These are phyloP conservation scores for Caenorhabditis uteleia DNA, from an alignment of 2,888 invertebrate genomes.

Conservation along the genomic window DNA sequence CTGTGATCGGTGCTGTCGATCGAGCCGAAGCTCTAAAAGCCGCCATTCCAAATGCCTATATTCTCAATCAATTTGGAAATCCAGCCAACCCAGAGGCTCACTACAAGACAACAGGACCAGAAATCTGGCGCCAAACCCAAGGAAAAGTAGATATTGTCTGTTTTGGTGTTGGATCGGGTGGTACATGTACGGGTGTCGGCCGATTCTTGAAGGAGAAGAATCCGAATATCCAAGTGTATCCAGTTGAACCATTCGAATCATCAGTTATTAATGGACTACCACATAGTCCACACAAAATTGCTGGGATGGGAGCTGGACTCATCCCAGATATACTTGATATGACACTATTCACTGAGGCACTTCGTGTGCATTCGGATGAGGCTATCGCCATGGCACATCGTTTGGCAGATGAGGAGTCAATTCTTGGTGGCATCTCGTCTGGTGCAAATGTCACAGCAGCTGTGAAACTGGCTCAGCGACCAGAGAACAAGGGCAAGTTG, in stretches of 20 bases:
- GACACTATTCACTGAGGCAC: constrained; percentile 54
- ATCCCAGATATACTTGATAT: constrained; percentile 60
- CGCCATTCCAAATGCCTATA: constrained; percentile 54
- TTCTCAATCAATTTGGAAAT: constrained; percentile 60
- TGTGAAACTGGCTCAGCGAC: constrained; percentile 58
- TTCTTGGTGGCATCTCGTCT: constrained; percentile 59
- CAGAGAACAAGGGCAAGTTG: constrained; percentile 64
- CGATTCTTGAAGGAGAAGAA: constrained; percentile 63
- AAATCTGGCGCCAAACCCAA: constrained; percentile 68
- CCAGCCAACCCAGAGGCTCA: constrained; percentile 65
- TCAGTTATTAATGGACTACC: constrained; percentile 58
- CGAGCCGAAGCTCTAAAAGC: constrained; percentile 48
- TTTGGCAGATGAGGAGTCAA: constrained; percentile 61
- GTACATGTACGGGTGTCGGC: constrained; percentile 60
- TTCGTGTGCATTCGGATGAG: constrained; percentile 56
- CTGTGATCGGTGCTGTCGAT: constrained; percentile 57
- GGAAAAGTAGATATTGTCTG: constrained; percentile 64
- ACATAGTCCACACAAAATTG: constrained; percentile 61
- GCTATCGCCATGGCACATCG: constrained; percentile 65
- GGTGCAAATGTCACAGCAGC: constrained; percentile 65
- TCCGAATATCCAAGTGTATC: constrained; percentile 51
- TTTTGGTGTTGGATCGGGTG: constrained; percentile 65
- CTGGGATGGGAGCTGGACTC: constrained; percentile 59
- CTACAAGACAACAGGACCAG: constrained; percentile 68
- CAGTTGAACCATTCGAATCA: constrained; percentile 61